phyloP scores from a whole-genome alignment of 2,888 invertebrate species.

The Andrena marginata region DNA sequence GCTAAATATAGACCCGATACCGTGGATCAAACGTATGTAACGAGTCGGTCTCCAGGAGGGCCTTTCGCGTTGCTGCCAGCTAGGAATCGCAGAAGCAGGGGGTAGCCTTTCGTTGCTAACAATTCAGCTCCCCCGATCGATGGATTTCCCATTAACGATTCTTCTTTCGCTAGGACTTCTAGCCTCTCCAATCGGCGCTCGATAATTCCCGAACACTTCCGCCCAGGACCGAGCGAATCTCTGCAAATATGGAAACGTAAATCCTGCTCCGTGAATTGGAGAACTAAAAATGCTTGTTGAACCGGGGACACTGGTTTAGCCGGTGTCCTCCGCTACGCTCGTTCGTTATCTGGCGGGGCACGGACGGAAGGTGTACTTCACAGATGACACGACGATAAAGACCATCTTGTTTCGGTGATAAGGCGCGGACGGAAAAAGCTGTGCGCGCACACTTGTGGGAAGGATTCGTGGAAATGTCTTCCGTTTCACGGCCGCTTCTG shows the following conservation, averaged over 20 bases:
- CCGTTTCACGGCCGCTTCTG: constrained; percentile 53
- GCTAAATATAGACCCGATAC: constrained; percentile 53
- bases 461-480: constrained; percentile 61
- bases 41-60: neutral
- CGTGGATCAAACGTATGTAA: constrained; percentile 13
- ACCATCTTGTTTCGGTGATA: constrained; percentile 31
- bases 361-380: constrained; percentile 32
- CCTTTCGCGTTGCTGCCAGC: neutral
- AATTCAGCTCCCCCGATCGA: too few species aligned
- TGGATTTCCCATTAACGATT: too few species aligned
- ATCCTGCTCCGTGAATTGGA: too few species aligned
- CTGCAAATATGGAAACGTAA: too few species aligned
- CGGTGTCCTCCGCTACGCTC: neutral
- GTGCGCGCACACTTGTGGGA: constrained; percentile 46
- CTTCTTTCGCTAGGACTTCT: too few species aligned
- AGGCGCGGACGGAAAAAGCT: constrained; percentile 26
- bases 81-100: neutral
- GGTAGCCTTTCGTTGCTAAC: neutral
- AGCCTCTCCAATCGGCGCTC: too few species aligned
- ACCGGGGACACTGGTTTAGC: too few species aligned
- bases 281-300: too few species aligned
- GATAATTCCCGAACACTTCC: too few species aligned
- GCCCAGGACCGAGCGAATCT: too few species aligned
- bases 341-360: constrained; percentile 34
- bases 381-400: constrained; percentile 25